phyloP scores from a whole-genome alignment of 2,797 vertebrate species.

The Distichodus sexfasciatus region DNA sequence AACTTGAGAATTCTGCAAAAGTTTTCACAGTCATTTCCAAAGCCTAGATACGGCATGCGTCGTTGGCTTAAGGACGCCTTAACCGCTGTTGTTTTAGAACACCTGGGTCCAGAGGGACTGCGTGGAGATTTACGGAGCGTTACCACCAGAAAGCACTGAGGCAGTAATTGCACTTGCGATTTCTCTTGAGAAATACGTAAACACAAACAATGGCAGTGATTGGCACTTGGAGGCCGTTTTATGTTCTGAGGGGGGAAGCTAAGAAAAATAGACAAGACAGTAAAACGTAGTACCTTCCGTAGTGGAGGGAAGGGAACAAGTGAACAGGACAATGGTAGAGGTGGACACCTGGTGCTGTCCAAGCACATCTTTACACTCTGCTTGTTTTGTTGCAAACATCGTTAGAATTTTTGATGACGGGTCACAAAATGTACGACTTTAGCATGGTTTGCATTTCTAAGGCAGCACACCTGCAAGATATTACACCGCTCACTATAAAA shows the following conservation, averaged over 20 bases:
- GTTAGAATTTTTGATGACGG: conserved; percentile 35
- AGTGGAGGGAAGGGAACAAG: conserved; percentile 14
- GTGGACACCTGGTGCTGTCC: conserved; percentile 43
- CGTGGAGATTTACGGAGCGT: conserved; percentile 39
- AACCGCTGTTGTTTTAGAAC: conserved; percentile 18
- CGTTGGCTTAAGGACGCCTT: conserved; percentile 28
- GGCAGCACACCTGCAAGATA: conserved; percentile 24
- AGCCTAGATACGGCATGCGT: conserved; percentile 9
- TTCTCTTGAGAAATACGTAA: conserved; percentile 43
- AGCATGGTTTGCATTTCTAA: background rate
- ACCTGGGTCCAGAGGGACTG: conserved; percentile 35
- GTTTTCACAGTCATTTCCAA: background rate
- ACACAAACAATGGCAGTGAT: conserved; percentile 44
- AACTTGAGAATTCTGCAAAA: conserved; percentile 4
- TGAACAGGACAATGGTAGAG: conserved; percentile 27
- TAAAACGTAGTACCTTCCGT: background rate
- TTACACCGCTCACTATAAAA: background rate
- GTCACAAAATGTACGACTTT: conserved; percentile 27
- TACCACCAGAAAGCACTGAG: conserved; percentile 31
- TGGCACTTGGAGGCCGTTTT: conserved; percentile 37
- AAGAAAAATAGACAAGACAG: conserved; percentile 16
- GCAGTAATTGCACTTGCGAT: conserved; percentile 46
- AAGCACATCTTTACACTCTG: conserved; percentile 29
- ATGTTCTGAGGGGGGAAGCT: conserved; percentile 1
- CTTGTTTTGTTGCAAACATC: conserved; percentile 25